Base-by-base conservation (phyloP, 2,113 vertebrate species). In the Brevimyrus niger region DNA sequence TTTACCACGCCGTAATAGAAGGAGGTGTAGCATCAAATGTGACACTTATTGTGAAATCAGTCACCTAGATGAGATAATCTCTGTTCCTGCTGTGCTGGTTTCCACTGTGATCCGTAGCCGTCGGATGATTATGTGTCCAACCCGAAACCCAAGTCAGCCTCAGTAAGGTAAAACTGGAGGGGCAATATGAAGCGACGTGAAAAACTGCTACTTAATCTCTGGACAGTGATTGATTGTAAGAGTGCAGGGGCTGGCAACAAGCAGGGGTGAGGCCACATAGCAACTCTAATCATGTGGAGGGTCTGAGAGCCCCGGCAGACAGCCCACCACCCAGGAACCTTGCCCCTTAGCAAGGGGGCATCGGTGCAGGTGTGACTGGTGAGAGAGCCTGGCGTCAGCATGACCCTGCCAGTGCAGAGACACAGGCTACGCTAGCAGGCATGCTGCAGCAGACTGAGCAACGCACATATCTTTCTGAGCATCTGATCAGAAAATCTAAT, bases 11-110 rank as follows among this genome's bases (percentile, higher is more conserved):
- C 27, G 31, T 86, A 86, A 89, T 8, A 65, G 61, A 55, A 86
- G 4, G 53, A 89, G 35, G 42, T 47, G 38, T 23, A 27, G 17
- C 27, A 65, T 69, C 15, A 89, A 69, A 89, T 23, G 27, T 89
- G 73, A 50, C 73, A 89, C 69, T 51, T 35, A 82, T 80, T 89
- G 69, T 82, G 48, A 82, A 89, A 86, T 35, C 55, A 73, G 27
- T 51, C 46, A 73, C 83, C 55, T 86, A 61, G 27, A 69, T 27
- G 48, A 73, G 50, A 87, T 53, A 47, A 27, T 35, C 2, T 27
- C 47, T 42, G 35, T 51, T 55, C 35, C 58, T 90, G 85, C 21
- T 86, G 27, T 58, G 44, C 35, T 11, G 47, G 55, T 19, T 86
- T 31, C 44, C 38, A 47, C 61, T 9, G 46, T 58, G 73, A 84